Evolutionary conservation across 2,888 invertebrate genomes (phyloP).

Genomic region (Labia minor): DNA sequence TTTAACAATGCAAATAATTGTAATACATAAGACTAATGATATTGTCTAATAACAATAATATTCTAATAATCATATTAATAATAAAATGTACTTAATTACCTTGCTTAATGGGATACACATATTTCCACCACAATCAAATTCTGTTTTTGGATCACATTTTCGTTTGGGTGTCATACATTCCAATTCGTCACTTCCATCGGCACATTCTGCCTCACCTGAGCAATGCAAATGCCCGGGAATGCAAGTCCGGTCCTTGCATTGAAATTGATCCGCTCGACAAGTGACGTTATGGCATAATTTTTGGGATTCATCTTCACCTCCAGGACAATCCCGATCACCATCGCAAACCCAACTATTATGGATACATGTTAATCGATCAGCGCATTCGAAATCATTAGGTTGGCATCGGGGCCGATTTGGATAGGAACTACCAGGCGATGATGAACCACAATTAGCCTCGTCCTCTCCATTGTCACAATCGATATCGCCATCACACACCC

Average conservation of each 20-base stretch:
- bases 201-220: slow-evolving; percentile 68
- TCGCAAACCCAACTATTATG: slow-evolving; percentile 76
- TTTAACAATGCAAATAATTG: no score
- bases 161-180: slow-evolving; percentile 55
- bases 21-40: no score
- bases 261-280: slow-evolving; percentile 77
- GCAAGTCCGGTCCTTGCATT: slow-evolving; percentile 62
- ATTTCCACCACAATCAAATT: slow-evolving; percentile 76
- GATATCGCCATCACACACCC: slow-evolving; percentile 78
- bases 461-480: slow-evolving; percentile 79
- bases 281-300: slow-evolving; percentile 58
- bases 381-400: slow-evolving; percentile 64
- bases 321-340: slow-evolving; percentile 70
- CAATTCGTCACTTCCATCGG: slow-evolving; percentile 75
- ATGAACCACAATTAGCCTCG: slow-evolving; percentile 41
- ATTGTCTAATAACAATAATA: no score
- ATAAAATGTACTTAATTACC: slow-evolving; percentile 17
- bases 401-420: slow-evolving; percentile 50
- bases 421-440: slow-evolving; percentile 24
- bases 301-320: slow-evolving; percentile 64
- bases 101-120: slow-evolving; percentile 68
- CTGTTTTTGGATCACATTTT: slow-evolving; percentile 61
- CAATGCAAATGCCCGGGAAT: slow-evolving; percentile 73
- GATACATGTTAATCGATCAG: slow-evolving; percentile 68
- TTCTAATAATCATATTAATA: no score